Evolutionary conservation across 2,888 invertebrate genomes (phyloP), one percentile per base, ranked within the genome.

Genomic region (Chrysina gloriosa): DNA sequence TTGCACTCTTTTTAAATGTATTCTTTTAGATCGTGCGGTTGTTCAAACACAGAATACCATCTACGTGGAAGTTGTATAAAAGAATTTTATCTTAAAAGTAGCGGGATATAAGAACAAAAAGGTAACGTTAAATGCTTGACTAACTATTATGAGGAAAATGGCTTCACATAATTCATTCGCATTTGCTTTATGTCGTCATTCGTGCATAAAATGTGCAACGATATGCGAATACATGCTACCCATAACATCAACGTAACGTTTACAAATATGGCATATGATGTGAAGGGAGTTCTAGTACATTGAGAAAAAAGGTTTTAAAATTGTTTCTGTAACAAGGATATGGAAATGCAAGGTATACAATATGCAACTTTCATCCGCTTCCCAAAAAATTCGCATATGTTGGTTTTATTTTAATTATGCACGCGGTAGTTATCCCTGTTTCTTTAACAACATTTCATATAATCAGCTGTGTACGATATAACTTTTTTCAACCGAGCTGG

Each of bases 81-180:
- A 11, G 3, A 34, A 36, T 14, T 36, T 7, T 14, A 9, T 36
- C 36, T 36, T 36, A n/a, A 36, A n/a, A 36, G 11, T 2, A 14
- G 36, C 11, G 36, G n/a, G 36, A 36, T 36, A 14, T 11, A 3
- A 36, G 4, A 14, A 36, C 36, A 36, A 36, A 36, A 34, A 36
- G 14, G 14, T 36, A 36, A 36, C 36, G 36, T 36, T 36, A 9
- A 36, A 36, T 11, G 36, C 36, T n/a, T 36, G 14, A 4, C 36
- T 9, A 19, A 19, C 47, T 19, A 21, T 47, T 47, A 47, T 2
- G 23, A 47, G 23, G n/a, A 47, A 9, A 47, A 21, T 23, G 47
- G 9, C n/a, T 34, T 47, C 47, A 9, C n/a, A 47, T 23, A 47
- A 47, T 47, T 47, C 47, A 36, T n/a, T 21, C 19, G 47, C 19